phyloP scores from a whole-genome alignment of 2,113 vertebrate species.

The Chloropsis hardwickii region DNA sequence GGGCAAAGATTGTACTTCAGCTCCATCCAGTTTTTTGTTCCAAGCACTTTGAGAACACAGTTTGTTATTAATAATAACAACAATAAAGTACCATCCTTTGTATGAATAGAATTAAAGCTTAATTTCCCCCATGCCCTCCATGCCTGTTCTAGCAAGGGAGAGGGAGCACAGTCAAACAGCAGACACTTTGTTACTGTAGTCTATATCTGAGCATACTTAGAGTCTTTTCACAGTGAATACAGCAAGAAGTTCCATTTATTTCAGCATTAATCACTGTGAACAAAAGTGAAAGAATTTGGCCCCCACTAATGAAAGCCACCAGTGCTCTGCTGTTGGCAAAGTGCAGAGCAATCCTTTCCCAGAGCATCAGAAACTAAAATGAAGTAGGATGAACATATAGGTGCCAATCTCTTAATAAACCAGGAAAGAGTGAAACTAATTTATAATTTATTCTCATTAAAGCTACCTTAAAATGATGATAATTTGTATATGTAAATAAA shows the following conservation, averaged over 20 bases:
- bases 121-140: background rate
- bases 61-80: background rate
- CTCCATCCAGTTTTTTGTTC: background rate
- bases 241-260: slow-evolving; percentile 43
- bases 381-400: background rate
- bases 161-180: background rate
- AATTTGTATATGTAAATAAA: background rate
- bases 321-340: slow-evolving; percentile 7
- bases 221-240: slow-evolving; percentile 17
- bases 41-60: background rate
- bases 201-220: background rate
- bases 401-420: background rate
- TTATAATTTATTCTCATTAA: background rate
- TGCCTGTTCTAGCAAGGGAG: background rate
- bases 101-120: background rate
- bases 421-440: background rate
- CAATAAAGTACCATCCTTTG: background rate
- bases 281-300: slow-evolving; percentile 46
- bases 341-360: background rate
- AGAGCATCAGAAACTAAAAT: background rate
- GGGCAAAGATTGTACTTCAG: background rate
- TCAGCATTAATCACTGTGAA: slow-evolving; percentile 50
- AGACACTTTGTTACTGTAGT: slow-evolving; percentile 23
- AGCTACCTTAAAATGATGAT: background rate
- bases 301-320: slow-evolving; percentile 3